Conservation (phyloP, 2,888 invertebrate species). For the Augiades crinisus region DNA sequence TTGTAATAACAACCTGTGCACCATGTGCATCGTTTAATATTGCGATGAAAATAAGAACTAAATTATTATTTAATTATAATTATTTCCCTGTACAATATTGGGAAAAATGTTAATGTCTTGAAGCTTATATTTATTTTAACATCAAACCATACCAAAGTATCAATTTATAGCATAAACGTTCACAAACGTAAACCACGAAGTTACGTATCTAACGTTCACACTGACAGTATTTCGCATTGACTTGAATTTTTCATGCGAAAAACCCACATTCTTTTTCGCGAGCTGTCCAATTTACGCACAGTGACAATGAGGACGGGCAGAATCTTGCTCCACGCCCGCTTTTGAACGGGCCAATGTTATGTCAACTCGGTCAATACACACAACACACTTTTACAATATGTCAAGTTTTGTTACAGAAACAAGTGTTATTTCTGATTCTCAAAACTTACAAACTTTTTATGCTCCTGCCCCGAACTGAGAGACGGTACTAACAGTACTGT, state of each 20-base stretch:
- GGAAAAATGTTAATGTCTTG: too few relatives aligned
- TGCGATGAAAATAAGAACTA: too few relatives aligned
- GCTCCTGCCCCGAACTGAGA: too few relatives aligned
- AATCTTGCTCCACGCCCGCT: neutral
- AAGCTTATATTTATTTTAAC: too few relatives aligned
- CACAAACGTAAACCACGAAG: neutral
- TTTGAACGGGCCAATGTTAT: constrained; percentile 1
- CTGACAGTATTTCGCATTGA: neutral
- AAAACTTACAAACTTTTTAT: too few relatives aligned
- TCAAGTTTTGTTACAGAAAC: neutral
- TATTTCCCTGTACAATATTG: too few relatives aligned
- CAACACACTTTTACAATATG: neutral
- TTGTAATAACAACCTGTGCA: too few relatives aligned
- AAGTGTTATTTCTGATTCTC: too few relatives aligned
- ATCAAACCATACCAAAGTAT: too few relatives aligned
- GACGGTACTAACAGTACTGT: too few relatives aligned
- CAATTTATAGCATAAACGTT: neutral
- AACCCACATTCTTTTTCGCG: constrained; percentile 1
- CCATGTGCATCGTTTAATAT: too few relatives aligned
- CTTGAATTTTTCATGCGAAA: neutral
- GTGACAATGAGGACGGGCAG: constrained; percentile 8
- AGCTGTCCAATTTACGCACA: constrained; percentile 8
- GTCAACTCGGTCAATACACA: neutral
- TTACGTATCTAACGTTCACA: neutral
- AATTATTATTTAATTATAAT: too few relatives aligned